Percentiles rank a stretch among this genome's conserved stretches.
Evolutionary conservation across 2,113 vertebrate genomes (phyloP).

Genomic region (Myotis yumanensis): DNA sequence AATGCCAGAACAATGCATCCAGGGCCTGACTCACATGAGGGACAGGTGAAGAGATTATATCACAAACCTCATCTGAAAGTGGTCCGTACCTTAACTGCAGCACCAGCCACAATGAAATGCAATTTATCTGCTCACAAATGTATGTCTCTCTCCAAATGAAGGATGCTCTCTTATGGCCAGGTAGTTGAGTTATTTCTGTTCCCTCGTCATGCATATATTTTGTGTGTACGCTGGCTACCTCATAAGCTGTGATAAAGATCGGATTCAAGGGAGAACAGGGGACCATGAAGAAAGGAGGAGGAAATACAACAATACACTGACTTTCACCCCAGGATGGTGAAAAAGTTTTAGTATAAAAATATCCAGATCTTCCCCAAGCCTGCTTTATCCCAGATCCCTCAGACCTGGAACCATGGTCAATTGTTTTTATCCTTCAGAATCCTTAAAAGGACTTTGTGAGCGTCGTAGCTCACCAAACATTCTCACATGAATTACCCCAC

Average conservation of each 20-base stretch:
- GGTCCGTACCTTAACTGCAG: neutral
- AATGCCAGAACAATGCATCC: neutral
- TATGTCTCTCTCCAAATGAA: neutral
- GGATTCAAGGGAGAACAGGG: neutral
- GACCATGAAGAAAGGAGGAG: neutral
- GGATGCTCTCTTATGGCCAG: neutral
- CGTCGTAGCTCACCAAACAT: neutral
- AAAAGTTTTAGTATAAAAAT: neutral
- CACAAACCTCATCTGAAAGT: neutral
- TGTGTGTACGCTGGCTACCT: neutral
- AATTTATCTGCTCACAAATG: neutral
- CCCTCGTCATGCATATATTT: neutral
- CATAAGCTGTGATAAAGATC: neutral
- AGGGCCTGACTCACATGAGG: neutral
- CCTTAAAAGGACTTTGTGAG: neutral
- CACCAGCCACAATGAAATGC: neutral
- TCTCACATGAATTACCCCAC: neutral
- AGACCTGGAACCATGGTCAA: neutral
- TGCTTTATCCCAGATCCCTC: neutral
- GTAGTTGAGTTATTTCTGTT: neutral
- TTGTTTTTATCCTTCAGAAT: neutral
- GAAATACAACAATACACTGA: neutral
- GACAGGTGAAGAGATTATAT: neutral
- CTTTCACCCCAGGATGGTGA: neutral
- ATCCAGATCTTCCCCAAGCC: fast-evolving